These are phyloP conservation scores for Pipistrellus kuhlii DNA, from an alignment of 2,797 vertebrate species.

Conservation along the genomic window DNA sequence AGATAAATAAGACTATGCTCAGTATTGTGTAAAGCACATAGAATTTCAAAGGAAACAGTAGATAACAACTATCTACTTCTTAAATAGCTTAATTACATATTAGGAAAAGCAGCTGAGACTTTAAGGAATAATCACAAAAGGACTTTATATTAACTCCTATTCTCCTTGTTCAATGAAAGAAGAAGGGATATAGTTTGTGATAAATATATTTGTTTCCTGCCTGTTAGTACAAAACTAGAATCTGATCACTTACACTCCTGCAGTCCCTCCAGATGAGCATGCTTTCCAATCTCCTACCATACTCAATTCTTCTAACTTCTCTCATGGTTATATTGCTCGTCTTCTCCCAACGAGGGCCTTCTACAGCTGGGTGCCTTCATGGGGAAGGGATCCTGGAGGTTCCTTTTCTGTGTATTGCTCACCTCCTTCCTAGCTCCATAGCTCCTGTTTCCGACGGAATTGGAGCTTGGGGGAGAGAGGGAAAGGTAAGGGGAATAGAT, in stretches of 20 bases:
- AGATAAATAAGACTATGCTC: neutral
- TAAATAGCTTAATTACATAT: constrained; percentile 22
- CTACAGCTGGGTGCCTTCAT: neutral
- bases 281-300: neutral
- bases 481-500: neutral
- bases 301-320: neutral
- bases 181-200: neutral
- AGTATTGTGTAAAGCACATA: neutral
- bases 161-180: neutral
- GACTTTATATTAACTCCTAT: neutral
- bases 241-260: neutral
- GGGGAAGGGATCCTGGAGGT: neutral
- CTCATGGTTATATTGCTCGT: neutral
- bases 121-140: neutral
- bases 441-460: neutral
- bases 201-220: neutral
- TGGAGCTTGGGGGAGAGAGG: neutral
- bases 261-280: neutral
- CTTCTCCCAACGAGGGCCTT: neutral
- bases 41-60: constrained; percentile 33
- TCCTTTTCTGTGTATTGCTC: constrained; percentile 36
- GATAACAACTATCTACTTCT: neutral
- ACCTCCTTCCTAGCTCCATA: neutral
- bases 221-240: neutral
- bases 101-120: neutral